Evolutionary conservation across 2,888 invertebrate species (phyloP).

Genomic region (Tenthredo distinguenda): DNA sequence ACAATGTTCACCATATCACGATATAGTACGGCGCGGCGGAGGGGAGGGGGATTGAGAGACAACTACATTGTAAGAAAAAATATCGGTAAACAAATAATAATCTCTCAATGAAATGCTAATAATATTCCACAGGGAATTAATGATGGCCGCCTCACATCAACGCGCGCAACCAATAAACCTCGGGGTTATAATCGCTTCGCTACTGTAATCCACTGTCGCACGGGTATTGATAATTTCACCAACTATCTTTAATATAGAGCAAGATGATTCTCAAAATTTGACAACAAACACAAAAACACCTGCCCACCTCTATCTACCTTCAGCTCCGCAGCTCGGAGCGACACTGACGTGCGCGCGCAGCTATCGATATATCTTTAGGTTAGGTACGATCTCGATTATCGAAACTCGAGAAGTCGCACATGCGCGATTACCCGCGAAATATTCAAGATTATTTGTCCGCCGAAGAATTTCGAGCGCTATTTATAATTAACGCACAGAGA

Average conservation of each 20-base stretch:
- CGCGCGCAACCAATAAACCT: conserved; percentile 56
- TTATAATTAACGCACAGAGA: not conserved
- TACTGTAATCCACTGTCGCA: not conserved
- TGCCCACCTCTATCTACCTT: conserved; percentile 60
- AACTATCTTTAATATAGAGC: not conserved
- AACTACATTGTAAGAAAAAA: conserved; percentile 34
- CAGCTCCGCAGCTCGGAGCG: conserved; percentile 53
- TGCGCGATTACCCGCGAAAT: not conserved
- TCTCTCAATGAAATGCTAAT: conserved; percentile 56
- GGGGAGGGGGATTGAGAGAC: not conserved
- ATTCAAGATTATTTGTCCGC: not conserved
- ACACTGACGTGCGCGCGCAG: conserved; percentile 62
- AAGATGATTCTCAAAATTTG: conserved; percentile 47
- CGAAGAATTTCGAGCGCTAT: not conserved
- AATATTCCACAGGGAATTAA: conserved; percentile 67
- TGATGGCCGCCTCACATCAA: conserved; percentile 65
- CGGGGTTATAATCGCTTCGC: not conserved
- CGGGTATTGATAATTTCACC: conserved; percentile 35
- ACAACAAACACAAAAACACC: conserved; percentile 61
- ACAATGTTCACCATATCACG: conserved; percentile 12
- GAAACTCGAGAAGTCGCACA: conserved; percentile 5
- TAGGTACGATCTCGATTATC: conserved; percentile 58
- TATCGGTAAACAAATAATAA: conserved; percentile 43
- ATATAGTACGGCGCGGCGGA: not conserved
- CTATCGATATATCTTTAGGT: conserved; percentile 63